Conservation (phyloP, 2,888 invertebrate species). For the Erebia ligea region DNA sequence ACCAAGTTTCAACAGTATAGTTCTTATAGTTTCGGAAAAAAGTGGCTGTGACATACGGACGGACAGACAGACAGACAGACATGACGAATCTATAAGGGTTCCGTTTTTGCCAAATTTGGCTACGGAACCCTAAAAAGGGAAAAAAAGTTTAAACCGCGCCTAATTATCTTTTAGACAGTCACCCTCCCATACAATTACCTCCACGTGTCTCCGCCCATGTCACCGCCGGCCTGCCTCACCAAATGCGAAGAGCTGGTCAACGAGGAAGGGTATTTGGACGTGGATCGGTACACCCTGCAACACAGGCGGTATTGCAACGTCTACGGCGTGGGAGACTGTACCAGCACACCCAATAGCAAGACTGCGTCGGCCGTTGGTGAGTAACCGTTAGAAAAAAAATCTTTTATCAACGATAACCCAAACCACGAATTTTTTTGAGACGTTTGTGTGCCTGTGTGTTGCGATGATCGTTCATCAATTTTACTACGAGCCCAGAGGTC, state of each 20-base stretch:
- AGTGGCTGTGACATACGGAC: too few relatives aligned
- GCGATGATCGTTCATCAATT: too few relatives aligned
- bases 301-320: conserved; percentile 91
- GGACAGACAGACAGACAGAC: too few relatives aligned
- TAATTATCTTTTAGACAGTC: conserved; percentile 47
- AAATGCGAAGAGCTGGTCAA: conserved; percentile 85
- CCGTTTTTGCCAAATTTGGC: too few relatives aligned
- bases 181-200: conserved; percentile 89
- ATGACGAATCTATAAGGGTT: too few relatives aligned
- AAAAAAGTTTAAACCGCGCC: neutral
- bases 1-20: too few relatives aligned
- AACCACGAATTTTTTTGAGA: too few relatives aligned
- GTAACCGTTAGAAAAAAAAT: conserved; percentile 34
- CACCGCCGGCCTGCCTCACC: conserved; percentile 86
- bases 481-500: too few relatives aligned
- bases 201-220: conserved; percentile 95
- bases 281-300: conserved; percentile 90
- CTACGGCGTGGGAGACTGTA: conserved; percentile 96
- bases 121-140: too few relatives aligned
- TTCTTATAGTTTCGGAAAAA: too few relatives aligned
- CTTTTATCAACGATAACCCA: too few relatives aligned
- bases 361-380: conserved; percentile 97
- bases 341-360: conserved; percentile 94
- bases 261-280: conserved; percentile 88
- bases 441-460: too few relatives aligned